Percentiles rank a stretch among this genome's conserved stretches.
These are phyloP conservation scores for Drosophila obscura DNA, from an alignment of 1,140 invertebrate species.

Conservation along the genomic window DNA sequence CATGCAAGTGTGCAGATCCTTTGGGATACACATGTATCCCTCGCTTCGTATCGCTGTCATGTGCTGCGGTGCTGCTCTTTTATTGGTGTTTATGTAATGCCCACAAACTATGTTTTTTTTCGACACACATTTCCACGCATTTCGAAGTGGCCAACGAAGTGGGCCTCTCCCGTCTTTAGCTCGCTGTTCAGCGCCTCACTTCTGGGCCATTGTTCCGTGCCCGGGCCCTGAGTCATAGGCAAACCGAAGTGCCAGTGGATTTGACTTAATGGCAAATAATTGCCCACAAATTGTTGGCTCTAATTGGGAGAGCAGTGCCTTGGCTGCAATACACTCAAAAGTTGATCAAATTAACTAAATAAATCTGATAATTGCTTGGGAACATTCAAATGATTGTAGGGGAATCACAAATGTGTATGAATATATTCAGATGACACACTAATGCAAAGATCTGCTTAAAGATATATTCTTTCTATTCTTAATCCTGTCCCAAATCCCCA, in stretches of 20 bases:
- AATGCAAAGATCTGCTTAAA: neutral
- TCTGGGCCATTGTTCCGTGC: conserved; percentile 13
- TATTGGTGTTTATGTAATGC: conserved; percentile 55
- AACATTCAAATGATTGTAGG: too few relatives aligned
- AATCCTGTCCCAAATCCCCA: neutral
- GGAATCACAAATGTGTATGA: too few relatives aligned
- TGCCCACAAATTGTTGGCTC: conserved; percentile 61
- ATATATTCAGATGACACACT: too few relatives aligned
- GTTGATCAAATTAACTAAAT: conserved; percentile 3
- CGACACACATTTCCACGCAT: conserved; percentile 57
- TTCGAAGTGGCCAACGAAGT: conserved; percentile 13
- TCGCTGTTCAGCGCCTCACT: neutral
- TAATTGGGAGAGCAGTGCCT: conserved; percentile 45
- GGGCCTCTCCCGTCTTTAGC: conserved; percentile 13
- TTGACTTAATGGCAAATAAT: conserved; percentile 66
- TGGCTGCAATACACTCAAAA: conserved; percentile 4
- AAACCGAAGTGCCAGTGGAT: conserved; percentile 34
- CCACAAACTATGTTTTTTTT: conserved; percentile 40
- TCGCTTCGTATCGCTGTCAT: conserved; percentile 53
- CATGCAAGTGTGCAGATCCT: conserved; percentile 33
- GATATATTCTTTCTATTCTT: neutral
- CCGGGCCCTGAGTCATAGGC: conserved; percentile 42
- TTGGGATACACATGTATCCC: conserved; percentile 5
- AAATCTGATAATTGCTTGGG: too few relatives aligned
- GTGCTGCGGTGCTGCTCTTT: conserved; percentile 30